A percentile compares a stretch with the other conserved stretches of the same genome.
These are phyloP conservation scores for Dryoscopus gambensis DNA, from an alignment of 2,113 vertebrate genomes.

Conservation along the genomic window DNA sequence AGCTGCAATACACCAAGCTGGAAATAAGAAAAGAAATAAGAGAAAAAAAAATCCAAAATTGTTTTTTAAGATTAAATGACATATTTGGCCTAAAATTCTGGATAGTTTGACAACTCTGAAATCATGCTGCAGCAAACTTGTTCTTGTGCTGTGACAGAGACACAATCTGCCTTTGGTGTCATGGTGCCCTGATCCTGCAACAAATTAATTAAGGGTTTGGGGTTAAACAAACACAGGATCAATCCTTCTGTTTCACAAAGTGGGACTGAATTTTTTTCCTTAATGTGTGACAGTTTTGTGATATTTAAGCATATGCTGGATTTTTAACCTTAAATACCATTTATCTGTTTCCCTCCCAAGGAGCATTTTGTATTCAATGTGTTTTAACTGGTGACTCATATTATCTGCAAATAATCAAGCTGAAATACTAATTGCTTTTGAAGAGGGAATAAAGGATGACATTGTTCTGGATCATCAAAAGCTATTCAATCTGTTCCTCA, in stretches of 20 bases:
- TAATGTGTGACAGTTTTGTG: background rate
- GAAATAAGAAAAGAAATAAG: background rate
- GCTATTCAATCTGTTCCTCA: background rate
- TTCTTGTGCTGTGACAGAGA: background rate
- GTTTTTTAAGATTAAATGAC: background rate
- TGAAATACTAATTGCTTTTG: background rate
- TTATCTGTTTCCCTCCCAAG: background rate
- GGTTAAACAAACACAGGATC: background rate
- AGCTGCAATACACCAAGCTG: background rate
- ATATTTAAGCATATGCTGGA: background rate
- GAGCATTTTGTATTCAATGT: background rate
- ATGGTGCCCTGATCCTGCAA: background rate
- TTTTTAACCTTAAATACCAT: background rate
- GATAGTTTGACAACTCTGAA: background rate
- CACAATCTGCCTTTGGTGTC: background rate
- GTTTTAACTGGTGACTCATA: background rate
- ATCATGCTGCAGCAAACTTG: background rate
- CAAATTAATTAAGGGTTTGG: background rate
- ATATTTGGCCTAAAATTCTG: background rate
- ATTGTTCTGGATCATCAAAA: background rate
- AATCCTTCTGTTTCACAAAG: background rate
- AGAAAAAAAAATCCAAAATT: background rate
- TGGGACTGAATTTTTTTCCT: background rate
- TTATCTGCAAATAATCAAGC: background rate
- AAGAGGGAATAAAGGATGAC: background rate